Evolutionary conservation across 2,113 vertebrate species (phyloP).

Genomic region (Anarhynchus alexandrinus): DNA sequence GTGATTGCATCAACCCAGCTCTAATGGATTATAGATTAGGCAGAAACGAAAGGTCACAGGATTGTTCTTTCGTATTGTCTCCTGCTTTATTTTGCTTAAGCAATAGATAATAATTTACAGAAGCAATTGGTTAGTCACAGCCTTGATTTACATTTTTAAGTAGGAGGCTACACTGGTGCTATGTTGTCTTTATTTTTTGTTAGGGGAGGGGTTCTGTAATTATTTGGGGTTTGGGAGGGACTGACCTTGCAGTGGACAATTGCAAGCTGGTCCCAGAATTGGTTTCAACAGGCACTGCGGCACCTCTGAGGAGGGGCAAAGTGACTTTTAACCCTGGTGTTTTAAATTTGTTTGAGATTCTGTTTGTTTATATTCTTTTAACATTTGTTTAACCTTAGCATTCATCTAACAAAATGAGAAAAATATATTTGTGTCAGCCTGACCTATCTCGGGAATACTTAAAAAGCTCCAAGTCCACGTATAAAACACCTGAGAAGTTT

Average conservation of each 20-base stretch:
- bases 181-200: not conserved
- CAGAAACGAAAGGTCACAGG: not conserved
- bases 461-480: not conserved
- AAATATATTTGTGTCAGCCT: not conserved
- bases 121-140: not conserved
- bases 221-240: not conserved
- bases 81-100: not conserved
- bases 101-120: not conserved
- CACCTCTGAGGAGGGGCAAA: not conserved
- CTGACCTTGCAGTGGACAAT: not conserved
- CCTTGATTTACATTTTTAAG: not conserved
- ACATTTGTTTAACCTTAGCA: not conserved
- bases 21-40: slow-evolving; percentile 8
- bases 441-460: not conserved
- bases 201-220: not conserved
- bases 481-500: not conserved
- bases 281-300: not conserved
- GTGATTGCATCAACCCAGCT: not conserved
- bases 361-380: not conserved
- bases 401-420: not conserved
- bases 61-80: not conserved
- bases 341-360: rapidly evolving
- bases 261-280: not conserved
- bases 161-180: not conserved
- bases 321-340: not conserved